Conservation (phyloP, 2,797 vertebrate genomes). For the Macroramphosus scolopax region DNA sequence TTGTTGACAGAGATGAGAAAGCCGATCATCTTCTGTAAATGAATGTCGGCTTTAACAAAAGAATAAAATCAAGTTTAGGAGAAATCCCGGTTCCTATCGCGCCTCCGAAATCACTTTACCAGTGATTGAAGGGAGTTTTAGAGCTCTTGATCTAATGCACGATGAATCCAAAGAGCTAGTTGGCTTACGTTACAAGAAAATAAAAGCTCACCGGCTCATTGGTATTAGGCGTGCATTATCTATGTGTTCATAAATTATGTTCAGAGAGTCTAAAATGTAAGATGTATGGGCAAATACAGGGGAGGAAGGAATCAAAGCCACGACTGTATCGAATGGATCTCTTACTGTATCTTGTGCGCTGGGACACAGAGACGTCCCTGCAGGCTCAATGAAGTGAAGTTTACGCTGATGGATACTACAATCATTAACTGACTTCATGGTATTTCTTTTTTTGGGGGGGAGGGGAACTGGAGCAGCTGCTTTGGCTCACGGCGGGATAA, state of each 20-base stretch:
- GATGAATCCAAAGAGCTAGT: slow-evolving; percentile 29
- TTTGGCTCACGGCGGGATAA: slow-evolving; percentile 4
- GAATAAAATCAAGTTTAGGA: too few relatives aligned
- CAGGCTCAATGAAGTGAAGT: slow-evolving; percentile 5
- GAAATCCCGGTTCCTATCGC: slow-evolving; percentile 37
- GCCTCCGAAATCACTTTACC: slow-evolving; percentile 26
- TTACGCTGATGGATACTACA: slow-evolving; percentile 14
- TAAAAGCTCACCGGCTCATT: too few relatives aligned
- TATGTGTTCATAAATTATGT: slow-evolving; percentile 2
- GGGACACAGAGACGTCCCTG: background rate
- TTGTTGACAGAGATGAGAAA: slow-evolving; percentile 61
- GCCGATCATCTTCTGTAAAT: slow-evolving; percentile 38
- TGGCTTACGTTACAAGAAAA: too few relatives aligned
- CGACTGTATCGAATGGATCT: too few relatives aligned
- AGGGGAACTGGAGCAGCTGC: slow-evolving; percentile 15
- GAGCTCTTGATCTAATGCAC: slow-evolving; percentile 33
- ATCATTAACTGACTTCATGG: slow-evolving; percentile 18
- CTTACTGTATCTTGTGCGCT: too few relatives aligned
- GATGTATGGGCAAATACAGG: too few relatives aligned
- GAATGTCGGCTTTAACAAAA: slow-evolving; percentile 46
- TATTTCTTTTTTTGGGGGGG: too few relatives aligned
- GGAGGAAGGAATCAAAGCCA: too few relatives aligned
- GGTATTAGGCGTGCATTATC: slow-evolving; percentile 12
- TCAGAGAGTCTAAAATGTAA: slow-evolving; percentile 1
- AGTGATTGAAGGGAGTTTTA: slow-evolving; percentile 37